Conservation (phyloP, 2,888 invertebrate genomes). For the Prenolepis imparis region DNA sequence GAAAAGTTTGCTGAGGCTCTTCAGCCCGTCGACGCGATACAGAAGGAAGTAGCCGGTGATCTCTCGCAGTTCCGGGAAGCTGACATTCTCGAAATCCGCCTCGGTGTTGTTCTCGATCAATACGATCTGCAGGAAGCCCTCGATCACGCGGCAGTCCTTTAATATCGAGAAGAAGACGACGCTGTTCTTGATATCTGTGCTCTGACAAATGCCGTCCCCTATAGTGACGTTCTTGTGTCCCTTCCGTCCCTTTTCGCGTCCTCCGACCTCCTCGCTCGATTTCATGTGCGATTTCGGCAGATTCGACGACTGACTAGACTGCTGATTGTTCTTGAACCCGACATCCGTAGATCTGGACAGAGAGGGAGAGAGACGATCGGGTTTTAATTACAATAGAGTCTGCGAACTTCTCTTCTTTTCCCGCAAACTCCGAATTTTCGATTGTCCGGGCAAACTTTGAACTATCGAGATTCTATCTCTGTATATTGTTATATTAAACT, state of each 20-base stretch:
- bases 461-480: not conserved
- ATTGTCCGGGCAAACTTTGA: not conserved
- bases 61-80: conserved; percentile 92
- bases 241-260: conserved; percentile 54
- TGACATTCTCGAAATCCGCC: conserved; percentile 87
- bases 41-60: conserved; percentile 95
- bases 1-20: conserved; percentile 91
- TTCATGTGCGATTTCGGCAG: conserved; percentile 69
- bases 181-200: conserved; percentile 88
- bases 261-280: conserved; percentile 56
- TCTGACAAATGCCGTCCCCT: conserved; percentile 87
- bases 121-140: conserved; percentile 92
- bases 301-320: conserved; percentile 70
- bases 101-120: conserved; percentile 88
- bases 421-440: not conserved
- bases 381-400: conserved; percentile 24
- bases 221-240: conserved; percentile 71
- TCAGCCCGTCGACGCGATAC: conserved; percentile 91
- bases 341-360: conserved; percentile 72
- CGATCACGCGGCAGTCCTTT: conserved; percentile 91
- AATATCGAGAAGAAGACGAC: conserved; percentile 86
- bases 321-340: conserved; percentile 66
- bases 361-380: not conserved
- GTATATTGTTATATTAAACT: not conserved
- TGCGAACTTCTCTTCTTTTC: not conserved